Percentiles rank a stretch among this genome's conserved stretches.
Evolutionary conservation across 2,797 vertebrate species (phyloP).

Genomic region (Cuculus canorus): DNA sequence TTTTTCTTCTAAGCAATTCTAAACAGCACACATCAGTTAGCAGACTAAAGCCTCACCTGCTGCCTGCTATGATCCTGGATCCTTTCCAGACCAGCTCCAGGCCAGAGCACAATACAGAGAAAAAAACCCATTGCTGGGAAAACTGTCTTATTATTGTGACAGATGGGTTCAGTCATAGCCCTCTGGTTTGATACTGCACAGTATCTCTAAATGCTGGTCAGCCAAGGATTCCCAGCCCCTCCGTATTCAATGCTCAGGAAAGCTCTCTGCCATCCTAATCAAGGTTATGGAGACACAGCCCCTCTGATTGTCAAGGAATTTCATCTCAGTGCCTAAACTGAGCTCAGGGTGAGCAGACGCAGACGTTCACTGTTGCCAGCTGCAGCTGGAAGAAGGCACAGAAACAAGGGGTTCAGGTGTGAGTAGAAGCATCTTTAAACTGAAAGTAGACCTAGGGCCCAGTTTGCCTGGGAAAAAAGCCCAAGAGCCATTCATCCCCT

Average conservation of each 20-base stretch:
- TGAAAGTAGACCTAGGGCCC: not conserved
- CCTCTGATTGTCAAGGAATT: not conserved
- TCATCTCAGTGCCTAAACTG: not conserved
- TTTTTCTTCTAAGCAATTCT: not conserved
- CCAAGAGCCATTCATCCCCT: not conserved
- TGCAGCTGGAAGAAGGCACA: not conserved
- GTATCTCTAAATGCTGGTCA: not conserved
- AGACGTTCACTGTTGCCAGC: not conserved
- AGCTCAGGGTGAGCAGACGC: not conserved
- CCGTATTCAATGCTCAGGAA: not conserved
- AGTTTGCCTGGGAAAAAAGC: not conserved
- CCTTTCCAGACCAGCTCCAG: conserved; percentile 2
- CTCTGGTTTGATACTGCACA: not conserved
- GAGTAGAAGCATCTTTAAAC: not conserved
- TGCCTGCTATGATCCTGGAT: not conserved
- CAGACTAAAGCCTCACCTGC: not conserved
- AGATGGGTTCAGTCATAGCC: not conserved
- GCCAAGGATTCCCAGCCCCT: not conserved
- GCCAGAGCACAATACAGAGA: not conserved
- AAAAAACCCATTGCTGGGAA: not conserved
- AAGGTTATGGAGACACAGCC: not conserved
- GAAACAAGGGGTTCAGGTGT: rapidly evolving
- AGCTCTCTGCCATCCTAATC: not conserved
- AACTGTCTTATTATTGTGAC: not conserved
- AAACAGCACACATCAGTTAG: not conserved